These are phyloP conservation scores for Saccopteryx leptura DNA, from an alignment of 2,113 vertebrate species.

Conservation along the genomic window DNA sequence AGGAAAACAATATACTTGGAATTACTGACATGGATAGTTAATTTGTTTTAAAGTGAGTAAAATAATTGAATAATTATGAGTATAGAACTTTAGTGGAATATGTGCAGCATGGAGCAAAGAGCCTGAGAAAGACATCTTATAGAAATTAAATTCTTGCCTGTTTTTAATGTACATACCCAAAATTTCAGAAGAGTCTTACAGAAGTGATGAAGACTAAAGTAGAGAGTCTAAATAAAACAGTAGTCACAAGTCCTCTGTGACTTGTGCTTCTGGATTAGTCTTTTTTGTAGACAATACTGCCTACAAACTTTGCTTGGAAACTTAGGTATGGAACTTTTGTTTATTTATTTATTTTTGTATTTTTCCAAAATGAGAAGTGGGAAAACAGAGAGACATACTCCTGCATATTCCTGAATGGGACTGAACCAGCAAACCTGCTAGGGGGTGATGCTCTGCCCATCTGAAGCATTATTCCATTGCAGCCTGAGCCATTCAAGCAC, in stretches of 20 bases:
- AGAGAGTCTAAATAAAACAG: not conserved
- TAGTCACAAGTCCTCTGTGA: not conserved
- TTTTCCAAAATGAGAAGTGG: too few relatives aligned
- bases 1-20: not conserved
- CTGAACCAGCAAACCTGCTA: too few relatives aligned
- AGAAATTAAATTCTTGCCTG: not conserved
- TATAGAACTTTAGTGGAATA: not conserved
- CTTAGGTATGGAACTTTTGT: not conserved
- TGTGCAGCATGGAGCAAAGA: not conserved
- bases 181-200: not conserved
- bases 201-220: not conserved
- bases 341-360: too few relatives aligned
- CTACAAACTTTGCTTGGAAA: not conserved
- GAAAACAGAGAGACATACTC: too few relatives aligned
- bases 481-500: too few relatives aligned
- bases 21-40: not conserved
- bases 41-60: not conserved
- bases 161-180: not conserved
- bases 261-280: not conserved
- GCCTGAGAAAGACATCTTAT: not conserved
- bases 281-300: not conserved
- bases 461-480: too few relatives aligned
- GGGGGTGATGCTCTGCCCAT: too few relatives aligned
- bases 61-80: not conserved
- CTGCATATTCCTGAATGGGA: too few relatives aligned